Evolutionary conservation across 1,140 invertebrate genomes (phyloP).

Genomic region (Pollicipes pollicipes): DNA sequence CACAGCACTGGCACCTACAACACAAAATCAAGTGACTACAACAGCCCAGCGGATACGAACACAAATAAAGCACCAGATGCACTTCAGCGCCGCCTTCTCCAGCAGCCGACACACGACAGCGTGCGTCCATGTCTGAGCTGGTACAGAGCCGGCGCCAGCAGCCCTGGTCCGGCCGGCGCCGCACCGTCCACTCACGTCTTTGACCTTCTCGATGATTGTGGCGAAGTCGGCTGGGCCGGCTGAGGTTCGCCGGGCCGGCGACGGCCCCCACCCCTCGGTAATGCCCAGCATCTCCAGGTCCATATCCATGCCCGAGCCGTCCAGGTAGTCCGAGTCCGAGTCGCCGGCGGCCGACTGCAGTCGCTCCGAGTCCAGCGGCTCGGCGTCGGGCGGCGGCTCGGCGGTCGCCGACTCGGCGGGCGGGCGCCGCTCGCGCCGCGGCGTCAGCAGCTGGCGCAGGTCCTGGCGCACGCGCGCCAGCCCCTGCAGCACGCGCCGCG

Average conservation of each 20-base stretch:
- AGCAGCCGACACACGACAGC: too few relatives aligned
- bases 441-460: neutral
- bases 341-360: neutral
- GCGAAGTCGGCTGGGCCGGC: constrained; percentile 54
- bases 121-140: too few relatives aligned
- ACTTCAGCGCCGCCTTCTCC: too few relatives aligned
- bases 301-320: neutral
- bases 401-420: too few relatives aligned
- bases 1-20: too few relatives aligned
- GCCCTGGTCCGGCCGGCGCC: too few relatives aligned
- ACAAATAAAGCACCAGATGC: too few relatives aligned
- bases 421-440: neutral
- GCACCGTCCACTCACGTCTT: constrained; percentile 71
- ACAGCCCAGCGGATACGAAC: too few relatives aligned
- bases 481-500: neutral
- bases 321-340: neutral
- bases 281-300: constrained; percentile 3
- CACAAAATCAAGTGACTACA: too few relatives aligned
- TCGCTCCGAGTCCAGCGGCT: neutral
- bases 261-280: constrained; percentile 6
- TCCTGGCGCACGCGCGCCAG: neutral
- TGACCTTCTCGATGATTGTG: constrained; percentile 78
- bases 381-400: neutral
- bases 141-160: too few relatives aligned
- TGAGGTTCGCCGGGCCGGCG: neutral